Evolutionary conservation across 2,113 vertebrate species (phyloP).

Genomic region (Trogon surrucura): DNA sequence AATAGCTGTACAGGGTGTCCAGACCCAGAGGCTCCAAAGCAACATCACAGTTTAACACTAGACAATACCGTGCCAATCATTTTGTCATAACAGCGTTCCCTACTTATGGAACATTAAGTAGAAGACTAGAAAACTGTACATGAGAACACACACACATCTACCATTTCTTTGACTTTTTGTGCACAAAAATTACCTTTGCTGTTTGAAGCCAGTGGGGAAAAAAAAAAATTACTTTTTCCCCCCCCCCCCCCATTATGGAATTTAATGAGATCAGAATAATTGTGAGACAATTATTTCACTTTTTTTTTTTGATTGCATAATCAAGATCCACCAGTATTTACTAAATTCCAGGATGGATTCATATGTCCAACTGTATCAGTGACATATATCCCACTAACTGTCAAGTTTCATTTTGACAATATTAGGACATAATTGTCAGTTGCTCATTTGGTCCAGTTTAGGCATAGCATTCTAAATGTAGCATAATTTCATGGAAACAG

Average conservation of each 20-base stretch:
- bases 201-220: not conserved
- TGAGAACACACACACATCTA: not conserved
- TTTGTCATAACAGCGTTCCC: not conserved
- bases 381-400: not conserved
- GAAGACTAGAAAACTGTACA: not conserved
- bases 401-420: not conserved
- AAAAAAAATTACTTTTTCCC: too few species aligned
- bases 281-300: not conserved
- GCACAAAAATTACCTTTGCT: not conserved
- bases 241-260: not conserved
- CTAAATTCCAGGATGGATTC: not conserved
- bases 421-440: not conserved
- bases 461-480: not conserved
- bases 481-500: not conserved
- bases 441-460: not conserved
- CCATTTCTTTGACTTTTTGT: not conserved
- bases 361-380: not conserved
- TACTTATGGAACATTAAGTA: not conserved
- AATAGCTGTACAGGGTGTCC: conserved; percentile 57
- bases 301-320: not conserved
- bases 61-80: not conserved
- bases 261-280: not conserved
- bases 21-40: conserved; percentile 68
- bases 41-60: conserved; percentile 47
- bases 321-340: not conserved